phyloP scores from a whole-genome alignment of 2,797 vertebrate species.

The Galagoides demidoff region DNA sequence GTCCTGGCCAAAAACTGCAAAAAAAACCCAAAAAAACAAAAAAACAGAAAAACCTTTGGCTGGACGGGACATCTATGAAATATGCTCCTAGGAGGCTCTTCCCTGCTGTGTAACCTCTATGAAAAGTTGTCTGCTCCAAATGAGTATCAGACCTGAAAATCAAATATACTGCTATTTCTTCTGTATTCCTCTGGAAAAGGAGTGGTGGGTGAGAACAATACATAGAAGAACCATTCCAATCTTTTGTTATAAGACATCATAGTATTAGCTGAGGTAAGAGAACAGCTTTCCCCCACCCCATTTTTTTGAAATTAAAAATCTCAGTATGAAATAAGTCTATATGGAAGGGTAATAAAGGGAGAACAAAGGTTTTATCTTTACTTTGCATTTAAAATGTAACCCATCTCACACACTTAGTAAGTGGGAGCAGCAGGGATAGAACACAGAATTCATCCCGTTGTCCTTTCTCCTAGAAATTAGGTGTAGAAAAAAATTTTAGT shows the following conservation, averaged over 20 bases:
- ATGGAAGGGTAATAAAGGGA: background rate
- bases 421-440: background rate
- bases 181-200: background rate
- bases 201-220: background rate
- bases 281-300: background rate
- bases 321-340: background rate
- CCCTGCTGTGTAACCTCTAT: background rate
- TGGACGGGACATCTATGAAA: background rate
- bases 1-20: too few relatives aligned
- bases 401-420: background rate
- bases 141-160: background rate
- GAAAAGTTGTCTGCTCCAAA: slow-evolving; percentile 17
- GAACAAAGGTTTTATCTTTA: background rate
- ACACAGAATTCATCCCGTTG: background rate
- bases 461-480: background rate
- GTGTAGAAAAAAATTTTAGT: background rate
- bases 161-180: background rate
- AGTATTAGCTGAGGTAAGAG: background rate
- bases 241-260: background rate
- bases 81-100: background rate
- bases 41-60: background rate
- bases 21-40: too few relatives aligned
- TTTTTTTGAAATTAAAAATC: background rate
- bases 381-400: background rate
- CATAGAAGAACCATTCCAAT: background rate